Evolutionary conservation across 1,140 invertebrate species (phyloP).

Genomic region (Anthonomus grandis): DNA sequence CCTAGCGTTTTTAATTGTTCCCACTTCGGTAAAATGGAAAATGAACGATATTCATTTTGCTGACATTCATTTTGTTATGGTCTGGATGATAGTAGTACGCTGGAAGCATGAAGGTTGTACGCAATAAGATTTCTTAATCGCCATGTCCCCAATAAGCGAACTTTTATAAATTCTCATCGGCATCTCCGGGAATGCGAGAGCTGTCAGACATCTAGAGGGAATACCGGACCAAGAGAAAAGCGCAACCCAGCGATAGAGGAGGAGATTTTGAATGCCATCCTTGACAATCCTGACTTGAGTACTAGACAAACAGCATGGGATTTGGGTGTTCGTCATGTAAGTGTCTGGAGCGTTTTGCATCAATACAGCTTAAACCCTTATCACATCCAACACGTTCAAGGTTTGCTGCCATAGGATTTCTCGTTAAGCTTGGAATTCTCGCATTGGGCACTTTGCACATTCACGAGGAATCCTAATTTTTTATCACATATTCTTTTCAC

Average conservation of each 20-base stretch:
- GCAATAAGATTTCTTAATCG: slow-evolving; percentile 16
- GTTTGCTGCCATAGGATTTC: too few relatives aligned
- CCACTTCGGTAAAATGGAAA: too few relatives aligned
- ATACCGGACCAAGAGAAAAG: slow-evolving; percentile 8
- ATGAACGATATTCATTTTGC: too few relatives aligned
- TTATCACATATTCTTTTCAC: too few relatives aligned
- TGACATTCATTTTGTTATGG: too few relatives aligned
- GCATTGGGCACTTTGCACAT: too few relatives aligned
- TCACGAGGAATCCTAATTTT: too few relatives aligned
- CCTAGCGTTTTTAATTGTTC: too few relatives aligned
- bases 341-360: too few relatives aligned
- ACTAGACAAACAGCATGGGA: not conserved
- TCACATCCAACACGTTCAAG: too few relatives aligned
- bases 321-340: slow-evolving; percentile 1
- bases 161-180: slow-evolving; percentile 16
- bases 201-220: slow-evolving; percentile 8
- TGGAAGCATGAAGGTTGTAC: slow-evolving; percentile 12
- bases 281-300: not conserved
- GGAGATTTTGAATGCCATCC: not conserved
- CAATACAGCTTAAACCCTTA: too few relatives aligned
- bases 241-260: slow-evolving; percentile 9
- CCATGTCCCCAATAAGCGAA: slow-evolving; percentile 1
- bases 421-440: too few relatives aligned
- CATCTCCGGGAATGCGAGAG: slow-evolving; percentile 15
- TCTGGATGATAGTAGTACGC: not conserved